Base-by-base conservation (phyloP, 2,888 invertebrate species). In the Anoplius nigerrimus region DNA sequence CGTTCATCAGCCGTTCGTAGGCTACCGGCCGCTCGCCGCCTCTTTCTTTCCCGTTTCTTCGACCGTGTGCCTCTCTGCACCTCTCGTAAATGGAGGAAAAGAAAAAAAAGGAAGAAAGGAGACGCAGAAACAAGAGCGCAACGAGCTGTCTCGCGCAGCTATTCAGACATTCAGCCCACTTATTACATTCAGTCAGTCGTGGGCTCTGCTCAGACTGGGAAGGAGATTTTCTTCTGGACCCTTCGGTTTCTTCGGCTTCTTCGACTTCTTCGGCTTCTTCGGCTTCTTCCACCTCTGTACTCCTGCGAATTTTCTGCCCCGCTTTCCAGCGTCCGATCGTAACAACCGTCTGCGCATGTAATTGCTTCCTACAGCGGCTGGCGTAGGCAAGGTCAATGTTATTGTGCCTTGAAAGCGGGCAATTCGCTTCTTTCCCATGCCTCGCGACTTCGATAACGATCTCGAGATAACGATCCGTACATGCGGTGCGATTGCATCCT, bases 91-190 rank as follows among this genome's bases (percentile, higher is more conserved):
- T 24, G 11, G 16, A 54, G 34, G 27, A 54, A 27, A 53, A 53
- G 22, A 45, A 45, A n/a, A n/a, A n/a, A n/a, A n/a, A n/a, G 43
- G 21, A 57, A 64, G 45, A 22, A 45, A 42, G 42, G 52, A 55
- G 72, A 21, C 63, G 45, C 52, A 57, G 53, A 52, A 24, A 55
- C 63, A 43, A 63, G 58, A 56, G 42, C 56, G 55, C 55, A 66
- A 43, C 59, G 62, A 58, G 51, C 59, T 21, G 57, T 74, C 54
- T 70, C 59, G 51, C 45, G 56, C 45, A 51, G 52, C 66, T 73
- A 27, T 62, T 77, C 75, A 65, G 66, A 69, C 66, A 62, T 74
- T 63, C 65, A 55, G 61, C 53, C 46, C 62, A 70, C 67, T 71
- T 74, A 74, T 74, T 71, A 64, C 61, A 51, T 60, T 60, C 68